Evolutionary conservation across 2,113 vertebrate species (phyloP).

Genomic region (Rana temporaria): DNA sequence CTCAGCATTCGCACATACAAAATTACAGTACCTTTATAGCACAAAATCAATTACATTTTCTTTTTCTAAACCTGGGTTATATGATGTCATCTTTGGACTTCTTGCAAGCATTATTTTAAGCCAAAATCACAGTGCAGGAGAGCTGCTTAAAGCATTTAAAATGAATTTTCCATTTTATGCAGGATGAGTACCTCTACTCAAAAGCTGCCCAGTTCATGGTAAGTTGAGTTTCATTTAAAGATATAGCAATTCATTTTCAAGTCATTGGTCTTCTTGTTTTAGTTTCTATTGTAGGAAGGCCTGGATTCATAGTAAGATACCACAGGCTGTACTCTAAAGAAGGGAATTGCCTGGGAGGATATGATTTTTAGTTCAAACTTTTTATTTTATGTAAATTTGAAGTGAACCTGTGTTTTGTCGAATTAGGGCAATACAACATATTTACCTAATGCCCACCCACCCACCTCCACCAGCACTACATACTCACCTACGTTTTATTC

Average conservation of each 20-base stretch:
- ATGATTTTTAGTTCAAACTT: too few species aligned
- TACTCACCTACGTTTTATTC: too few species aligned
- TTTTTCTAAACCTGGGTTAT: conserved; percentile 38
- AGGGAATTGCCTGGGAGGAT: too few species aligned
- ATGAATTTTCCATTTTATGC: conserved; percentile 57
- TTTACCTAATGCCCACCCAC: too few species aligned
- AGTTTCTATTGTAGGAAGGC: neutral
- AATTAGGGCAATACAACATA: too few species aligned
- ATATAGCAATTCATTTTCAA: conserved; percentile 35
- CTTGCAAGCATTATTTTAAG: conserved; percentile 51
- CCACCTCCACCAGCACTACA: too few species aligned
- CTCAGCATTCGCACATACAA: conserved; percentile 7
- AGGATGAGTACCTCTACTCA: conserved; percentile 57
- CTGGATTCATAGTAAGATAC: too few species aligned
- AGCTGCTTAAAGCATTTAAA: conserved; percentile 54
- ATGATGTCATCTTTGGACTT: conserved; percentile 54
- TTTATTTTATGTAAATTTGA: too few species aligned
- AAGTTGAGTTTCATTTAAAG: conserved; percentile 51
- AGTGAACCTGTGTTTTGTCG: too few species aligned
- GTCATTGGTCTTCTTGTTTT: neutral
- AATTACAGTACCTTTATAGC: neutral
- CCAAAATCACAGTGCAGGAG: conserved; percentile 44
- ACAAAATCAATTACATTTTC: neutral
- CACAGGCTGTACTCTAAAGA: too few species aligned
- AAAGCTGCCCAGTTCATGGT: conserved; percentile 56